These are phyloP conservation scores for Pogonomyrmex californicus DNA, from an alignment of 1,140 invertebrate genomes.

Conservation along the genomic window DNA sequence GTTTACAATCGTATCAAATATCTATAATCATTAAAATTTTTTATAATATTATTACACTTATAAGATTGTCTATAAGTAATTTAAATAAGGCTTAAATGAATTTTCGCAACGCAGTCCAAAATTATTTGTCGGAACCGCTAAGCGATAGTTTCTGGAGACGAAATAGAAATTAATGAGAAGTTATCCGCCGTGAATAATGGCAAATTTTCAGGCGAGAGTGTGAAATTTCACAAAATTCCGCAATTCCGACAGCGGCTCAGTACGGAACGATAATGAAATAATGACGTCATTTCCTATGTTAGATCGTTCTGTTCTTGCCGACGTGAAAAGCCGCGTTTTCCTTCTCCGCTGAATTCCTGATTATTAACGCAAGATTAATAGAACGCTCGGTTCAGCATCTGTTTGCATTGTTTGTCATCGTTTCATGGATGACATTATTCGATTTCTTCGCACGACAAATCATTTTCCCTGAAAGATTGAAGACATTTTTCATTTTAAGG, in stretches of 20 bases:
- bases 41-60: background rate
- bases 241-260: background rate
- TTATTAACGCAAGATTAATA: constrained; percentile 44
- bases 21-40: background rate
- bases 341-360: constrained; percentile 3
- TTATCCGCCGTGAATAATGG: constrained; percentile 32
- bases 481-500: background rate
- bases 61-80: background rate
- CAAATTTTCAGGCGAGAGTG: background rate
- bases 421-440: background rate
- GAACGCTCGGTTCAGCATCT: background rate
- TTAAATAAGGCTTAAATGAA: background rate
- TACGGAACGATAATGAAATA: constrained; percentile 46
- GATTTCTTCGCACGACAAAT: background rate
- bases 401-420: background rate
- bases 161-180: constrained; percentile 21
- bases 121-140: background rate
- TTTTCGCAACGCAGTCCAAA: background rate
- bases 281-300: constrained; percentile 36
- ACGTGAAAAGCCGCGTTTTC: background rate
- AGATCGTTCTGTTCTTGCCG: background rate
- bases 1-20: background rate
- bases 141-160: background rate
- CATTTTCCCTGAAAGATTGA: background rate
- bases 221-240: constrained; percentile 39